Evolutionary conservation across 2,888 invertebrate species (phyloP).

Genomic region (Eupithecia insigniata): DNA sequence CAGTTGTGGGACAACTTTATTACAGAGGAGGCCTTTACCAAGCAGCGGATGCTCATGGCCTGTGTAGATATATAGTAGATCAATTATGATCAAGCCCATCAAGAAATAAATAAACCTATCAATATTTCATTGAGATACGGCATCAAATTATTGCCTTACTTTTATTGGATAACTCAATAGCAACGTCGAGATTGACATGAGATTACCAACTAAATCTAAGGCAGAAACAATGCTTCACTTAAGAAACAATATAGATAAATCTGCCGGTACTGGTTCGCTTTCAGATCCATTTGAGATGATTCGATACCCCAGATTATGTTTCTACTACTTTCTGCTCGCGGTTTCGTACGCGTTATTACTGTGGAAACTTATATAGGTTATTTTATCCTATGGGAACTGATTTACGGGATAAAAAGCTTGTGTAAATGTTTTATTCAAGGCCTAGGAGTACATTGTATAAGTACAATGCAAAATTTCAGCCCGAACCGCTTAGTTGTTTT

Average conservation of each 20-base stretch:
- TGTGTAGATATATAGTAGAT: not conserved
- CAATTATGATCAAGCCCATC: not conserved
- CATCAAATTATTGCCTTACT: conserved; percentile 1
- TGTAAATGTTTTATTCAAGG: no score
- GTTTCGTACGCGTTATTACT: no score
- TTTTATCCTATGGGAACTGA: no score
- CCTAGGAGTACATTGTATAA: no score
- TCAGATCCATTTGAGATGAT: not conserved
- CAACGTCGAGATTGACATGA: not conserved
- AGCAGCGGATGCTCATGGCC: not conserved
- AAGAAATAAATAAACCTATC: conserved; percentile 1
- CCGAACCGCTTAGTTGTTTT: no score
- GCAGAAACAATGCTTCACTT: conserved; percentile 11
- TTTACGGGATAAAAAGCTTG: no score
- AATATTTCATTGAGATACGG: conserved; percentile 3
- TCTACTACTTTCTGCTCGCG: no score
- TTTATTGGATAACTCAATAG: conserved; percentile 1
- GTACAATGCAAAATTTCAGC: no score
- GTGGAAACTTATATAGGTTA: no score
- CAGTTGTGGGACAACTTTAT: no score
- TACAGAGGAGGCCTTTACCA: no score
- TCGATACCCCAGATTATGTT: not conserved
- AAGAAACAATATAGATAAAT: not conserved
- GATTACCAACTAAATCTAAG: conserved; percentile 6
- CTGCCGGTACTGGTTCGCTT: not conserved